These are phyloP conservation scores for Sinosuthora webbiana DNA, from an alignment of 2,113 vertebrate genomes.

Conservation along the genomic window DNA sequence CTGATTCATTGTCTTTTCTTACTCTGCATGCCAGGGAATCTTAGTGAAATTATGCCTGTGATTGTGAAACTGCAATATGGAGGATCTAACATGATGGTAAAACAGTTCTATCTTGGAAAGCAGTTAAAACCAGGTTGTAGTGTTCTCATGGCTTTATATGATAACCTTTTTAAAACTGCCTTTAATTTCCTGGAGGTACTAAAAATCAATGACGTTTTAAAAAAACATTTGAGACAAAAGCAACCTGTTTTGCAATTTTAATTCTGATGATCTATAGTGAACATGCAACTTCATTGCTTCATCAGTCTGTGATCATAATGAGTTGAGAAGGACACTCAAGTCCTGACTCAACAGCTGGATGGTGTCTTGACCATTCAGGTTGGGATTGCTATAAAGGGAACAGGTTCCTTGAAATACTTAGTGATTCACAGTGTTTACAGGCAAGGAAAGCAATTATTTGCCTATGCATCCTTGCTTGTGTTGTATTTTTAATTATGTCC, in stretches of 20 bases:
- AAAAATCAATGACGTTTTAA: background rate
- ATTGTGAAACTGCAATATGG: background rate
- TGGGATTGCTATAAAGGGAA: background rate
- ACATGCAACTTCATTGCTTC: background rate
- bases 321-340: background rate
- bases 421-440: slow-evolving; percentile 9
- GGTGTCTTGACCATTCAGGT: background rate
- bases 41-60: background rate
- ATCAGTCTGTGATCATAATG: background rate
- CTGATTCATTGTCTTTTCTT: background rate
- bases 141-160: background rate
- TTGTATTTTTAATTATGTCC: background rate
- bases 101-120: background rate
- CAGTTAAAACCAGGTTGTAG: background rate
- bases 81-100: background rate
- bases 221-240: background rate
- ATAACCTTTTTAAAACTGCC: background rate
- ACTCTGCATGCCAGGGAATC: background rate
- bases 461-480: background rate
- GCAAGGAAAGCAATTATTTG: background rate
- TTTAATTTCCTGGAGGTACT: background rate
- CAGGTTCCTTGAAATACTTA: background rate
- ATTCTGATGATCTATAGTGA: background rate
- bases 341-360: background rate
- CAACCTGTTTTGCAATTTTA: background rate